Evolutionary conservation across 92 coral and sea anemone genomes (phyloP).

Genomic region (Phenganax subtilis): DNA sequence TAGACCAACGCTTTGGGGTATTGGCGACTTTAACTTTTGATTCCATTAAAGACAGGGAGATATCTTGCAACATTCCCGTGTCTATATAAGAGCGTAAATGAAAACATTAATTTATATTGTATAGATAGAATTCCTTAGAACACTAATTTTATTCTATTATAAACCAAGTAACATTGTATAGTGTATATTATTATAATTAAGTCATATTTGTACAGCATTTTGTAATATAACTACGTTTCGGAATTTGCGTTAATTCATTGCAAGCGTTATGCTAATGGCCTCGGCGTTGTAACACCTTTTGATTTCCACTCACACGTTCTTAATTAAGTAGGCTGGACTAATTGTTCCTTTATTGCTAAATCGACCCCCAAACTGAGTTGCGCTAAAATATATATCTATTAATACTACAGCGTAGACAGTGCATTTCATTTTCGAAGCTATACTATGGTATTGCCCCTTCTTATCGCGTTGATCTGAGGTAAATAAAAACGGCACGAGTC

Average conservation of each 20-base stretch:
- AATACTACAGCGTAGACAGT: neutral
- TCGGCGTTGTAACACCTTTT: neutral
- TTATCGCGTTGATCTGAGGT: slow-evolving; percentile 16
- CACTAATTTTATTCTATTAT: slow-evolving; percentile 19
- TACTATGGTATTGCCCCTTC: neutral
- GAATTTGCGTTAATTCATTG: neutral
- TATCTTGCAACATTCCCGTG: neutral
- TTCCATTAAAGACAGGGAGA: neutral
- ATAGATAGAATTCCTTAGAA: neutral
- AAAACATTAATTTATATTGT: slow-evolving; percentile 8
- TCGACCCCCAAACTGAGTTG: neutral
- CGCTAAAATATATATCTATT: too few species aligned
- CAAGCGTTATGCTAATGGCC: neutral
- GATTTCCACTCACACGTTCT: slow-evolving; percentile 3
- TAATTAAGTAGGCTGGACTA: slow-evolving; percentile 31
- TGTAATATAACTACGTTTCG: slow-evolving; percentile 30
- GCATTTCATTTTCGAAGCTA: neutral
- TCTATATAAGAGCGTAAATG: neutral
- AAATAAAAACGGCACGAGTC: slow-evolving; percentile 1
- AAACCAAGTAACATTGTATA: slow-evolving; percentile 21
- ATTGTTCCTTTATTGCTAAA: slow-evolving; percentile 24
- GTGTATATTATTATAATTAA: slow-evolving; percentile 17
- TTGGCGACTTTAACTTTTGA: neutral
- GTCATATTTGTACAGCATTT: slow-evolving; percentile 26
- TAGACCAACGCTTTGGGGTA: neutral